Evolutionary conservation across 2,888 invertebrate species (phyloP), one percentile per base, ranked within the genome.

Genomic region (Protonemura montana): DNA sequence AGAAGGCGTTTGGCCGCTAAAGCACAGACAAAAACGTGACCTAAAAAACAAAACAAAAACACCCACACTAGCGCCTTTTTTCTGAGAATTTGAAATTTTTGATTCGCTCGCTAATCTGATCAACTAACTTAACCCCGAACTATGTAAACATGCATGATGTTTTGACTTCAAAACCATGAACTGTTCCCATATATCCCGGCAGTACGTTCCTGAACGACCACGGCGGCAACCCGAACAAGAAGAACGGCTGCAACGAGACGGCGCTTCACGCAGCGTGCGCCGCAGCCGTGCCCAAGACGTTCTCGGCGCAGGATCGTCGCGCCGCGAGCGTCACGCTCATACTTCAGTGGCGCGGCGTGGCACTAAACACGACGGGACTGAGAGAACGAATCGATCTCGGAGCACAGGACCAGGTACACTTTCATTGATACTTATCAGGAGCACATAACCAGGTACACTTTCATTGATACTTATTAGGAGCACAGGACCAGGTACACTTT

Each of bases 161-260:
- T n/a, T n/a, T n/a, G n/a, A n/a, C n/a, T n/a, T n/a, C n/a, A n/a
- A n/a, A n/a, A n/a, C n/a, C n/a, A n/a, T n/a, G n/a, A 10, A 35
- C 35, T 10, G 35, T 35, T 35, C 35, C 35, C 35, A n/a, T n/a
- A n/a, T n/a, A n/a, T 35, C 10, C 35, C 6, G 1, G 7, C 88
- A 93, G 95, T 89, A 93, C 94, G 87, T 95, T 95, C 90, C 91
- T 95, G 30, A 93, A 92, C 89, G 94, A 95, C 88, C 91, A 94
- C 86, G 93, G 93, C 42, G 95, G 95, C 10, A 95, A 95, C 90
- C 95, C 95, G 27, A 95, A 95, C 90, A 95, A 95, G 90, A 93
- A 93, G 87, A 95, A 95, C 90, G 93, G 92, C 26, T 91, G 92
- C 82, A 94, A 94, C 89, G 94, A 95, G 90, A 94, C 94, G 0